Percentiles rank a stretch among this genome's conserved stretches.
These are phyloP conservation scores for Archaeoteleia sp. DNA, from an alignment of 2,888 invertebrate species.

Conservation along the genomic window DNA sequence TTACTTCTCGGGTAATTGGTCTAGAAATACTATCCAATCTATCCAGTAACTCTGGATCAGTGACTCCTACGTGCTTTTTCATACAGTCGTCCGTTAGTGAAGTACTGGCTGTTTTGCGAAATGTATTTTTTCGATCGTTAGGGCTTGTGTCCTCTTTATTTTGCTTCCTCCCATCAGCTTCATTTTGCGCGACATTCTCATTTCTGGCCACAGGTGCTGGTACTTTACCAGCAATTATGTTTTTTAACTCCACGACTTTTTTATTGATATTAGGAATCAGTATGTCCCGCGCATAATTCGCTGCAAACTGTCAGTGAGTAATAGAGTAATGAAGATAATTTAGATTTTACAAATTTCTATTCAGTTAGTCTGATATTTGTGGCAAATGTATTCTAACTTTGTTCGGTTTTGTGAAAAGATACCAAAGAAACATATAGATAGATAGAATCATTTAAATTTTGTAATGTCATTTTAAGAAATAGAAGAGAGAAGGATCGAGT, in stretches of 20 bases:
- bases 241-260: constrained; percentile 84
- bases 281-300: constrained; percentile 93
- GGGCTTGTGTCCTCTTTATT: constrained; percentile 59
- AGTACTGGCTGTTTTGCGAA: constrained; percentile 81
- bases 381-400: too few species aligned
- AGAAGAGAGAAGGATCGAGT: too few species aligned
- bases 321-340: constrained; percentile 2
- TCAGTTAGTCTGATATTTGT: too few species aligned
- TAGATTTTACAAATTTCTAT: too few species aligned
- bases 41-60: constrained; percentile 81
- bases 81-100: constrained; percentile 77
- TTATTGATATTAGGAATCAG: constrained; percentile 87
- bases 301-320: constrained; percentile 81
- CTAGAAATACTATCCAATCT: constrained; percentile 80
- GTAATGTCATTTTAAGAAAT: too few species aligned
- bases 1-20: constrained; percentile 70
- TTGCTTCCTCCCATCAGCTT: constrained; percentile 74
- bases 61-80: constrained; percentile 77
- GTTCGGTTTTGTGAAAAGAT: too few species aligned
- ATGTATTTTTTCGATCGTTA: constrained; percentile 80
- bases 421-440: too few species aligned
- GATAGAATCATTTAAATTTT: too few species aligned
- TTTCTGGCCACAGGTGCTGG: constrained; percentile 65
- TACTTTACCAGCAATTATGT: constrained; percentile 79
- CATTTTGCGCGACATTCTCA: constrained; percentile 66